Base-by-base conservation (phyloP, 2,888 invertebrate species). In the Erebia aethiops region DNA sequence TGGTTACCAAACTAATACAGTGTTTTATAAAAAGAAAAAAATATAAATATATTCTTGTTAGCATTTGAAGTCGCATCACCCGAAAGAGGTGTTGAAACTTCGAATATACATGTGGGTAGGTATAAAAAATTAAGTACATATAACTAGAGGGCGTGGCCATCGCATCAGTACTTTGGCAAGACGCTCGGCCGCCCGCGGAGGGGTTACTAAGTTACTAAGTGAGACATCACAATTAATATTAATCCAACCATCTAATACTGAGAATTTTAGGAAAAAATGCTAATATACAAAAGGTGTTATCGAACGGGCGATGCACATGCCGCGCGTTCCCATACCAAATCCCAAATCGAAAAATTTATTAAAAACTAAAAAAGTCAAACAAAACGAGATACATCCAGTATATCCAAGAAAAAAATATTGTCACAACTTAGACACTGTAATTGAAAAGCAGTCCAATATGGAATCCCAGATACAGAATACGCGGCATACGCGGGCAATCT, bases 161-260 rank as follows among this genome's bases (percentile, higher is more conserved):
- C 78, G 80, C 78, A 77, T 81, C 80, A 78, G 76, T 77, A 83
- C 82, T 87, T 88, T 90, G 90, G 90, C 91, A 90, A 90, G 89
- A 88, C 82, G 79, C 76, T 83, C 86, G 87, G 87, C 79, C 81
- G 82, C 78, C 79, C 81, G 82, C 78, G 82, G 84, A 83, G 78
- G 81, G 80, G 80, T 80, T 81, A 82, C 82, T 77, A 78, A 80
- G 49, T 49, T 49, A 49, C 62, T 49, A 21, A 61, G 61, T 61
- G 46, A 62, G 78, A 87, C 86, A 87, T 90, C 89, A 90, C 89
- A 88, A 85, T 85, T 41, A 80, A 85, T 71, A 67, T 67, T 64
- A 69, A 82, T 83, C 88, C 87, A 89, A 90, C 85, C 86, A 84
- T 87, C 87, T 91, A 91, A 92, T 92, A 91, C 91, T 92, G 91